A percentile compares a stretch with the other conserved stretches of the same genome.
Evolutionary conservation across 2,888 invertebrate species (phyloP).

Genomic region (Tolmerus cingulatus): DNA sequence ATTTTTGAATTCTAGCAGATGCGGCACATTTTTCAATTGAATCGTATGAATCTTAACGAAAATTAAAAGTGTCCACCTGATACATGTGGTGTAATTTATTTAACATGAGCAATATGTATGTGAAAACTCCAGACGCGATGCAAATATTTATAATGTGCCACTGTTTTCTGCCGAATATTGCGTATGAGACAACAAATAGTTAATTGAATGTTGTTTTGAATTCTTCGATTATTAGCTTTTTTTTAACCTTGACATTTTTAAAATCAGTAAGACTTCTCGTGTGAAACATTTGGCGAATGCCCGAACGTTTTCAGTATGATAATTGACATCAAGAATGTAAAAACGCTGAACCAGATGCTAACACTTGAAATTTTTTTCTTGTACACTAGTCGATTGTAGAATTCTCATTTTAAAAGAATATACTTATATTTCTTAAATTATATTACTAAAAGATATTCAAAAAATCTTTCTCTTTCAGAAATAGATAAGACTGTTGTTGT

Average conservation of each 20-base stretch:
- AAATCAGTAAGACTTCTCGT: background rate
- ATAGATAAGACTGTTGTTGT: constrained; percentile 88
- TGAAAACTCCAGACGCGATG: background rate
- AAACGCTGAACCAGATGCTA: background rate
- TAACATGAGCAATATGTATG: background rate
- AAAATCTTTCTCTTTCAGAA: constrained; percentile 66
- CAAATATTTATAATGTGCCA: background rate
- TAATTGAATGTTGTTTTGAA: too few relatives aligned
- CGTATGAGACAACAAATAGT: background rate
- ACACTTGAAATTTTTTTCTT: background rate
- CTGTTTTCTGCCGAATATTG: background rate
- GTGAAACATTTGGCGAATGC: background rate
- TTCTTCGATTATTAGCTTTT: background rate
- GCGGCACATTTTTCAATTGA: too few relatives aligned
- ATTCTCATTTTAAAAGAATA: background rate
- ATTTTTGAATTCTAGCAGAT: too few relatives aligned
- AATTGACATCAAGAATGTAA: background rate
- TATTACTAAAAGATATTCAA: background rate
- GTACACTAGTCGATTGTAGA: background rate
- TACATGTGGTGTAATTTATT: too few relatives aligned
- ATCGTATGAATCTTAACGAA: too few relatives aligned
- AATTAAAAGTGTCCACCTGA: background rate
- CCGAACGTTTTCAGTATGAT: background rate
- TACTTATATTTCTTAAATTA: too few relatives aligned
- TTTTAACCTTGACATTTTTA: background rate